These are phyloP conservation scores for Mesorhabditis sp. DNA, from an alignment of 2,888 invertebrate genomes.

Conservation along the genomic window DNA sequence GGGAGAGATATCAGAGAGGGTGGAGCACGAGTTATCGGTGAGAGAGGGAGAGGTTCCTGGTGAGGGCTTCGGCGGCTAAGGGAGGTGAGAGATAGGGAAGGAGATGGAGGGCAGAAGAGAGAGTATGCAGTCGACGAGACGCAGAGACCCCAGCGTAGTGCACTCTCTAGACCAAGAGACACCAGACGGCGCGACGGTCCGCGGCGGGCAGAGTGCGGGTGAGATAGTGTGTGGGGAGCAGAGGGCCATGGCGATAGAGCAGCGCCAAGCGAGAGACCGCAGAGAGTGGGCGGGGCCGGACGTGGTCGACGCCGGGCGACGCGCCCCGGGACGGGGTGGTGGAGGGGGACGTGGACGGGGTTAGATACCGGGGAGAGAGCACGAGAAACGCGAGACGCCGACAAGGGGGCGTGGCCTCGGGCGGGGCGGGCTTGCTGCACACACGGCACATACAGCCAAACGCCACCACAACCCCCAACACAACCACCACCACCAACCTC, in stretches of 20 bases:
- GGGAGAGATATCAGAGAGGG: too few relatives aligned
- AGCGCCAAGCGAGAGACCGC: not conserved
- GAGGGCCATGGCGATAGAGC: not conserved
- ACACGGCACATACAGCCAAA: too few relatives aligned
- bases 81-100: conserved; percentile 4
- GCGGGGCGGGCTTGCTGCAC: not conserved
- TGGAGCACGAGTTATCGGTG: too few relatives aligned
- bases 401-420: not conserved
- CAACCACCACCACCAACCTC: too few relatives aligned
- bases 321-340: not conserved
- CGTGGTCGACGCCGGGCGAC: not conserved
- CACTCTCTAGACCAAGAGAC: too few relatives aligned
- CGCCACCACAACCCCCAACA: too few relatives aligned
- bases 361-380: not conserved
- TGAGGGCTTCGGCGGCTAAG: not conserved
- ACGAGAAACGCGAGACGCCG: not conserved
- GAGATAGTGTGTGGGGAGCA: not conserved
- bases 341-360: conserved; percentile 3
- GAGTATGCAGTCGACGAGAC: not conserved
- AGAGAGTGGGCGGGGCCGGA: not conserved
- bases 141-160: too few relatives aligned
- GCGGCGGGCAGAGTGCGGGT: not conserved
- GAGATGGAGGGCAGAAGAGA: not conserved
- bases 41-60: not conserved
- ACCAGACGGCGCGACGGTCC: not conserved